A percentile compares a stretch with the other conserved stretches of the same genome.
phyloP scores from a whole-genome alignment of 2,888 invertebrate species.

The Drosophila niveifrons region DNA sequence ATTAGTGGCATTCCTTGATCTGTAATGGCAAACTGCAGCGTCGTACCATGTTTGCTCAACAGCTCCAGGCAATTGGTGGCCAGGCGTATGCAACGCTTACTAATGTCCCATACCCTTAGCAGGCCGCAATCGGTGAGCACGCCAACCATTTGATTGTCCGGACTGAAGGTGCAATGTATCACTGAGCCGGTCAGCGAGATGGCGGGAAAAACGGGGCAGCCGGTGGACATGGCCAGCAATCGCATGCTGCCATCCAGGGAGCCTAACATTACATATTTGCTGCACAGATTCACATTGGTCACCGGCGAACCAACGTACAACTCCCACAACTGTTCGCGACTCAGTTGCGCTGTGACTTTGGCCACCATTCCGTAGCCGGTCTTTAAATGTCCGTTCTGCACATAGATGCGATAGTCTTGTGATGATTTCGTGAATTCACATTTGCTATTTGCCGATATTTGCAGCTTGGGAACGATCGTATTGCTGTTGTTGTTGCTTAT shows the following conservation, averaged over 20 bases:
- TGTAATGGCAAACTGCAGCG: constrained; percentile 87
- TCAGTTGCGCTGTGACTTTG: constrained; percentile 87
- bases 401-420: constrained; percentile 86
- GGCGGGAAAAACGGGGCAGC: constrained; percentile 82
- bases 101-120: constrained; percentile 84
- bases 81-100: constrained; percentile 67
- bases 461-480: constrained; percentile 66
- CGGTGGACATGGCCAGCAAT: constrained; percentile 80
- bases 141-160: constrained; percentile 83
- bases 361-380: constrained; percentile 88
- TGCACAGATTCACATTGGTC: constrained; percentile 83
- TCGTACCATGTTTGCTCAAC: constrained; percentile 85
- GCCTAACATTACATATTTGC: constrained; percentile 84
- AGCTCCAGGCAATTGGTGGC: constrained; percentile 83
- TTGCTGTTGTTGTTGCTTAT: constrained; percentile 23
- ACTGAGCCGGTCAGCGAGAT: constrained; percentile 82
- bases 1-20: constrained; percentile 93
- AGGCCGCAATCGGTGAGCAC: constrained; percentile 84
- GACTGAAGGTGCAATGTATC: constrained; percentile 84
- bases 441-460: constrained; percentile 73
- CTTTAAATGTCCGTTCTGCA: constrained; percentile 85
- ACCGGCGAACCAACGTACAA: constrained; percentile 87
- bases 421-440: constrained; percentile 84
- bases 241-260: constrained; percentile 84
- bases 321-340: constrained; percentile 89